Conservation (phyloP, 2,888 invertebrate species). For the Chouioia cunea region DNA sequence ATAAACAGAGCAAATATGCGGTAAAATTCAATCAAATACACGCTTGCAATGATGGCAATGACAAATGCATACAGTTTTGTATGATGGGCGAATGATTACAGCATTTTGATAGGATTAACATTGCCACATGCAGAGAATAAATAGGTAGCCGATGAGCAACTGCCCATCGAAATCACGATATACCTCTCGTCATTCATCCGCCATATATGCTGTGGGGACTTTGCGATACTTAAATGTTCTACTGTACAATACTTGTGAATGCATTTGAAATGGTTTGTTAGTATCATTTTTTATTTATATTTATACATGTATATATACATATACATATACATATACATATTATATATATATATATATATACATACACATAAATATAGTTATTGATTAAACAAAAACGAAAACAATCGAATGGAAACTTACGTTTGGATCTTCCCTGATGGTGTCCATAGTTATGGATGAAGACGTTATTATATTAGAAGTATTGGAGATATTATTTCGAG, state of each 20-base stretch:
- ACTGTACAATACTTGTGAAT: conserved; percentile 28
- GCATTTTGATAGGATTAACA: conserved; percentile 39
- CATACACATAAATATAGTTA: too few relatives aligned
- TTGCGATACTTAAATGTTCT: conserved; percentile 50
- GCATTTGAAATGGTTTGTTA: conserved; percentile 14
- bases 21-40: conserved; percentile 34
- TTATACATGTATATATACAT: conserved; percentile 6
- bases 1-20: conserved; percentile 33
- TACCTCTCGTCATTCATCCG: conserved; percentile 55
- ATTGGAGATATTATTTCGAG: conserved; percentile 64
- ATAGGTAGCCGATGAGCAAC: conserved; percentile 26
- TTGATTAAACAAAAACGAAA: too few relatives aligned
- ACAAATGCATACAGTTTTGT: conserved; percentile 36
- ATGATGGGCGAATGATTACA: conserved; percentile 47
- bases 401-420: conserved; percentile 70
- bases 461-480: conserved; percentile 63
- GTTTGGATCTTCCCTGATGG: conserved; percentile 84
- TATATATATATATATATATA: conserved; percentile 1
- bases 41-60: conserved; percentile 48
- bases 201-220: conserved; percentile 59
- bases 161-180: conserved; percentile 39
- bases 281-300: neutral
- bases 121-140: conserved; percentile 46
- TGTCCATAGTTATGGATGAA: conserved; percentile 68
- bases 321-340: too few relatives aligned